Conservation (phyloP, 2,888 invertebrate species). For the Nomada lathburiana region DNA sequence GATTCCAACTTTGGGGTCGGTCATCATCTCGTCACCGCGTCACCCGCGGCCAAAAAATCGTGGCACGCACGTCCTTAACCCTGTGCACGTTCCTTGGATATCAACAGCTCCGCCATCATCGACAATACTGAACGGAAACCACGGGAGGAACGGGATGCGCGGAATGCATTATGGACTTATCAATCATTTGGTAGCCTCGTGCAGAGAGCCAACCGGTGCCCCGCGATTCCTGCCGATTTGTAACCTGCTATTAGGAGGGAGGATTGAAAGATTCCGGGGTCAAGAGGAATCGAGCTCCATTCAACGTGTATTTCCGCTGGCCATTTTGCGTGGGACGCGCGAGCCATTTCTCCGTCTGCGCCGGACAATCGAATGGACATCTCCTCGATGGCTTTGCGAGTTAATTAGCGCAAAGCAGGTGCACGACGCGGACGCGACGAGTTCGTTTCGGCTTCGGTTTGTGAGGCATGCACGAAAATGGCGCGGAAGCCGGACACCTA, state of each 20-base stretch:
- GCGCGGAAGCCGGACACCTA: conserved; percentile 57
- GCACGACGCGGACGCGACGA: too few relatives aligned
- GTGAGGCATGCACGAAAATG: conserved; percentile 74
- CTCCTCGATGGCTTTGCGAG: not conserved
- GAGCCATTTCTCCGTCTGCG: conserved; percentile 2
- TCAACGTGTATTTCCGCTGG: conserved; percentile 79
- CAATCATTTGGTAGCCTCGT: conserved; percentile 83
- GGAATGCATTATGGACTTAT: conserved; percentile 83
- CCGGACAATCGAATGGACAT: not conserved
- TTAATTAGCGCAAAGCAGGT: not conserved
- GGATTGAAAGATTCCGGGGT: conserved; percentile 83
- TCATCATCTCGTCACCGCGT: conserved; percentile 84
- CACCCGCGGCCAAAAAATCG: conserved; percentile 81
- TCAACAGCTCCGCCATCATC: conserved; percentile 53
- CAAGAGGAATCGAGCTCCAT: conserved; percentile 67
- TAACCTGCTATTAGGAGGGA: conserved; percentile 82
- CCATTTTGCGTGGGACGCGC: conserved; percentile 38
- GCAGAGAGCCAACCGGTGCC: conserved; percentile 58
- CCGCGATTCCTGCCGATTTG: conserved; percentile 63
- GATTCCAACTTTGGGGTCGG: conserved; percentile 80
- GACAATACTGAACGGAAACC: conserved; percentile 43
- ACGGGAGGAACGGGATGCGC: conserved; percentile 35
- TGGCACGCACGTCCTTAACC: conserved; percentile 61
- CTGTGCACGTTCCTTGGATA: conserved; percentile 32
- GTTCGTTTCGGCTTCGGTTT: not conserved